phyloP scores from a whole-genome alignment of 2,888 invertebrate species.

The Heteropelma amictum region DNA sequence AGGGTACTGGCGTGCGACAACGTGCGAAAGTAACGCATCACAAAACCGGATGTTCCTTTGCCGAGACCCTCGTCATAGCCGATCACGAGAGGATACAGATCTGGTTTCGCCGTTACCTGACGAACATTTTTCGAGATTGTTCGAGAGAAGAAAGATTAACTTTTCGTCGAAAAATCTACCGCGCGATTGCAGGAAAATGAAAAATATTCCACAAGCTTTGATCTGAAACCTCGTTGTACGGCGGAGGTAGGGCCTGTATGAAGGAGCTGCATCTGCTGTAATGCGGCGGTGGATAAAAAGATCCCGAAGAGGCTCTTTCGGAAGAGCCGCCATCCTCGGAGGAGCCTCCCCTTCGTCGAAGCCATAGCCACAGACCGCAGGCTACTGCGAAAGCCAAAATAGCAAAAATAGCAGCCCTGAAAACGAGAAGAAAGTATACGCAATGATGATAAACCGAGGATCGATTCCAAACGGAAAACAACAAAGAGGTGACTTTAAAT shows the following conservation, averaged over 20 bases:
- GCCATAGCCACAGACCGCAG: slow-evolving; percentile 85
- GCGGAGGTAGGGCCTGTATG: slow-evolving; percentile 86
- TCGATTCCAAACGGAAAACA: no score
- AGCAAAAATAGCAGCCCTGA: slow-evolving; percentile 80
- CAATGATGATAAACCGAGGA: no score
- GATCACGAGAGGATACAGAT: slow-evolving; percentile 90
- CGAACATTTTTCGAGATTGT: background rate
- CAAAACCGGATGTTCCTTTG: slow-evolving; percentile 87
- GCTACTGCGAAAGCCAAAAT: slow-evolving; percentile 85
- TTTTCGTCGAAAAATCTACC: no score
- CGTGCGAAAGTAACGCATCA: slow-evolving; percentile 91
- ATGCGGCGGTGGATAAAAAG: slow-evolving; percentile 90
- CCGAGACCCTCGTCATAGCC: slow-evolving; percentile 85
- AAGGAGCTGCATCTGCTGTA: slow-evolving; percentile 91
- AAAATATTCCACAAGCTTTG: no score
- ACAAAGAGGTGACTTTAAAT: no score
- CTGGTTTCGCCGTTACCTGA: slow-evolving; percentile 91
- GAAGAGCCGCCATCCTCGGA: slow-evolving; percentile 82
- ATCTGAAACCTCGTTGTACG: slow-evolving; percentile 87
- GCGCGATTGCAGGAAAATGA: no score
- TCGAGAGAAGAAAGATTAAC: slow-evolving; percentile 7
- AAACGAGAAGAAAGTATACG: background rate
- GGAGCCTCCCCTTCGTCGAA: slow-evolving; percentile 78
- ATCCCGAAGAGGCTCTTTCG: slow-evolving; percentile 88
- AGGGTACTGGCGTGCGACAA: slow-evolving; percentile 91